Base-by-base conservation (phyloP, 2,888 invertebrate genomes). In the Cheilosia vernalis region DNA sequence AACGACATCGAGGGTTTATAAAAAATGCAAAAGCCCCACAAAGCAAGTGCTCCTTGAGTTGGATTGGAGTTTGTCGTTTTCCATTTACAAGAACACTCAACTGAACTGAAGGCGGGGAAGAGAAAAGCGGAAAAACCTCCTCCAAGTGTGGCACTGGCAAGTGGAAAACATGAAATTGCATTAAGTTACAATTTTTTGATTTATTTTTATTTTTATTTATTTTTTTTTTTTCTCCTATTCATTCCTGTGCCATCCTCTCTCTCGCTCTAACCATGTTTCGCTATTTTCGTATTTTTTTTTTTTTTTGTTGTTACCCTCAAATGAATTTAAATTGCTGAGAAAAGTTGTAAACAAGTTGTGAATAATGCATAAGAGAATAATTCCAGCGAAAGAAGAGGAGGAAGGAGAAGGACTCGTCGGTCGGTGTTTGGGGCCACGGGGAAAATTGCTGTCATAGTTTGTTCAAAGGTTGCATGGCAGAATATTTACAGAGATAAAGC, bases 291-390 rank as follows among this genome's bases (percentile, higher is more conserved):
- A 42, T 69, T 72, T 60, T 66, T 53, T 37, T 73, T 66, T 24
- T 24, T 24, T 24, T 24, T 24, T 24, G 2, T 3, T 24, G 24
- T 24, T 1, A 0, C 6, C 44, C 47, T 9, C 61, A 70, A 82
- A 77, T 61, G 77, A 77, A 77, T 77, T 77, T 82, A 77, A 82
- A 82, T 77, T 77, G 82, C 66, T 66, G 61, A 66, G 70, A 72
- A 77, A 77, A 82, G 77, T 66, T 82, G 82, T 72, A 82, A 82
- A 82, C 77, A 82, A 82, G 77, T 82, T 77, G 40, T 82, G 82
- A 82, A 82, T 82, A 61, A 82, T 82, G 77, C 77, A 82, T 72
- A 72, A 82, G 77, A 60, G 44, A 80, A 80, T 67, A 67, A 80
- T 67, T 66, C 47, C 55, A 55, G 17, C n/a, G 7, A 33, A 7